Evolutionary conservation across 2,888 invertebrate species (phyloP).

Genomic region (Cataglyphis livida): DNA sequence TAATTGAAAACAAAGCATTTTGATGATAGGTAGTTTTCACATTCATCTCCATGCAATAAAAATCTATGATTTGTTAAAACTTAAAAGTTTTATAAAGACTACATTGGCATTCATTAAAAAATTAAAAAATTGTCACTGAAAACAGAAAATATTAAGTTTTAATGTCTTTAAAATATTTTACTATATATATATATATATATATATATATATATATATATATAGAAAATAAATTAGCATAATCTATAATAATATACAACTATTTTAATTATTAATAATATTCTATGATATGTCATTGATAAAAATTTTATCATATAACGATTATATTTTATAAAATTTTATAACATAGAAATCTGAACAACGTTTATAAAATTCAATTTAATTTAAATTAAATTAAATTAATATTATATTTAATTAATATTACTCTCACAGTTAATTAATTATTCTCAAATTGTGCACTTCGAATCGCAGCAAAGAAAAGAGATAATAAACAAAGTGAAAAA

Average conservation of each 20-base stretch:
- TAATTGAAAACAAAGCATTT: background rate
- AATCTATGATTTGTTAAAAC: background rate
- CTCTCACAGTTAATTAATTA: constrained; percentile 20
- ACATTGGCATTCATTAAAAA: background rate
- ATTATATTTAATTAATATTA: background rate
- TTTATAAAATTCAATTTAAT: background rate
- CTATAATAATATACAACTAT: background rate
- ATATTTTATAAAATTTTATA: background rate
- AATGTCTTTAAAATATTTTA: constrained; percentile 1
- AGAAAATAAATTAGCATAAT: too few species aligned
- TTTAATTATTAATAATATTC: background rate
- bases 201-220: background rate
- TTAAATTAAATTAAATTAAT: too few species aligned
- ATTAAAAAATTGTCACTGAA: background rate
- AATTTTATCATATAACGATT: background rate
- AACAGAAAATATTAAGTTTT: background rate
- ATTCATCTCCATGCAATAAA: background rate
- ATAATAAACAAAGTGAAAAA: background rate
- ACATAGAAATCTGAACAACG: background rate
- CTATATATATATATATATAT: background rate
- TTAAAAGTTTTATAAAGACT: constrained; percentile 16
- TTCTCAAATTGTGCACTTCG: background rate
- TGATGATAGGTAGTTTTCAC: background rate
- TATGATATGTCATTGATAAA: background rate
- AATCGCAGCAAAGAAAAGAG: background rate